Base-by-base conservation (phyloP, 2,113 vertebrate species). In the Enhydra lutris region DNA sequence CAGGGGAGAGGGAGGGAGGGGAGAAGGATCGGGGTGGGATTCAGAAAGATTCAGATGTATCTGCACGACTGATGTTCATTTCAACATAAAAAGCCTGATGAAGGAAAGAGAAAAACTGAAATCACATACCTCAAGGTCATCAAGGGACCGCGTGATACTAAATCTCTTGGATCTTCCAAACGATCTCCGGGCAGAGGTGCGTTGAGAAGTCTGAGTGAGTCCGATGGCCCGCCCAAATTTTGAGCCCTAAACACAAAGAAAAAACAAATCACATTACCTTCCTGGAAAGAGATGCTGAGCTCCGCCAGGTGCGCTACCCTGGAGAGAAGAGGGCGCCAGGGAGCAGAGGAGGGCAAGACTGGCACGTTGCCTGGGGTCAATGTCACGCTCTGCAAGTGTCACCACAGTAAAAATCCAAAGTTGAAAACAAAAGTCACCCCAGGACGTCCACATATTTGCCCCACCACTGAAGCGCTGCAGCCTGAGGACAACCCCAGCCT, bases 61-160 rank as follows among this genome's bases (percentile, higher is more conserved):
- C 55, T 34, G 39, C 1, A 14, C 10, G n/a, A 11, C 3, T 0
- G 21, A 14, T 11, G 31, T 61, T 10, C 89, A 4, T 26, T 29
- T 47, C 63, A 34, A 10, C 31, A 55, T 26, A 11, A 26, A 31
- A 55, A 50, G 5, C 36, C 13, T 6, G 9, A 18, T 4, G 12
- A 47, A 15, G 2, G 13, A n/a, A 76, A 29, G 36, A 76, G 80
- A 84, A 7, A 45, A 31, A 0, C 11, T 7, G 13, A 55, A 73
- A 23, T 79, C 86, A 88, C 61, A 98, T 99, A 99, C 99, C 99
- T 99, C 99, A 7, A 99, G 99, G 97, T 99, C 99, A 63, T 99
- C 99, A 92, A 99, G 99, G 12, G 99, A 99, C 61, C 99, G 99
- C 2, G 99, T 99, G 98, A 99, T 97, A 85, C 99, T 99, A 63